A percentile compares a stretch with the other conserved stretches of the same genome.
These are phyloP conservation scores for Hippocampus mohnikei DNA, from an alignment of 2,113 vertebrate species.

Conservation along the genomic window DNA sequence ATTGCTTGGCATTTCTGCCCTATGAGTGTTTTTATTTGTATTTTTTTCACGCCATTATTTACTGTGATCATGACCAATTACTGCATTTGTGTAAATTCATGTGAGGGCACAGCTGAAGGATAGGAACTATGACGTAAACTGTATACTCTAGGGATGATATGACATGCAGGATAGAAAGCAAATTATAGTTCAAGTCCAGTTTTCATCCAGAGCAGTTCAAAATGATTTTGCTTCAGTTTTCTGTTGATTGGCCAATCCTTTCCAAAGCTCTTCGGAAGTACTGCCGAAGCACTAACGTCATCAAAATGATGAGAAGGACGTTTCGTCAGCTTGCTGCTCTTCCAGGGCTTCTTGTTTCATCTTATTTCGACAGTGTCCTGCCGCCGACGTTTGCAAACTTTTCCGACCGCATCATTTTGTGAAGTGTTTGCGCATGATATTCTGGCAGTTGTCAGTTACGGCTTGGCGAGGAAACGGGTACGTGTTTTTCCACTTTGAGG, in stretches of 20 bases:
- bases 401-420: constrained; percentile 38
- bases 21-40: neutral
- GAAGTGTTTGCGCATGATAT: constrained; percentile 31
- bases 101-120: neutral
- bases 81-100: neutral
- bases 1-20: neutral
- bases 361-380: constrained; percentile 18
- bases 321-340: constrained; percentile 28
- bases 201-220: neutral
- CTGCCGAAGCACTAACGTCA: constrained; percentile 7
- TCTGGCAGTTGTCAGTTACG: constrained; percentile 32
- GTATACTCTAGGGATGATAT: no score
- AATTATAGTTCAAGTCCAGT: neutral
- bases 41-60: neutral
- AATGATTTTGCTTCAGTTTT: neutral
- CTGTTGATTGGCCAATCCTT: neutral
- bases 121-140: neutral
- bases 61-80: neutral
- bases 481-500: constrained; percentile 30
- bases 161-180: neutral
- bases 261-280: neutral
- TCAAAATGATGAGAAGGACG: constrained; percentile 6
- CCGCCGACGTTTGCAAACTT: constrained; percentile 17
- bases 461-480: constrained; percentile 30
- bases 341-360: constrained; percentile 23